Evolutionary conservation across 2,113 vertebrate genomes (phyloP), one percentile per base, ranked within the genome.

Genomic region (Nesogale talazaci): DNA sequence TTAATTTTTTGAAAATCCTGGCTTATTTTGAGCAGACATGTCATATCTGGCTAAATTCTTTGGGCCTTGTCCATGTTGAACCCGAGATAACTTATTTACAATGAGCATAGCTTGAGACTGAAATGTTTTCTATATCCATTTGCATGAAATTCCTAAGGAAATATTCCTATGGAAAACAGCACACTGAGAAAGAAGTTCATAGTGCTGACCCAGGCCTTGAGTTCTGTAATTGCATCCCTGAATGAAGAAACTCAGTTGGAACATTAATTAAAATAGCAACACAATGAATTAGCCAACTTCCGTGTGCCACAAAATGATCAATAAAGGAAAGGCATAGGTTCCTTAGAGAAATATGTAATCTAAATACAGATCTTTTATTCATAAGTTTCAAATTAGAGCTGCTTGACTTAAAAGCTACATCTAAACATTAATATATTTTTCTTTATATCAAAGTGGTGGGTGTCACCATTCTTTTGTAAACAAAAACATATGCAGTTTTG

Each of bases 311-410:
- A 81, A 69, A 90, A 94, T 93, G 95, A 95, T 95, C 94, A 94
- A 95, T 96, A 96, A 95, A 94, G 31, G 22, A 92, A 93, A 88
- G 81, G 65, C 86, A 96, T 52, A 93, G 89, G 83, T 97, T 95
- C 83, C 89, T 94, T 93, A 36, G 89, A 95, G 91, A 93, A 95
- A 93, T 94, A 86, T 88, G 80, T 94, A 94, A 95, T 95, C 83
- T 86, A 96, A 97, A 72, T 84, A 56, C 83, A 93, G 93, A 96
- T 97, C 89, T 96, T 96, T 96, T 96, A 92, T 96, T 97, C 83
- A 93, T 96, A 93, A 92, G 84, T 87, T 95, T 93, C 89, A 94
- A 94, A 93, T 96, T 93, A 96, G 91, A 91, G 92, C 65, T 92
- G 67, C 80, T 92, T 96, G 83, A 90, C 77, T 95, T 89, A 72